Percentiles rank a stretch among this genome's conserved stretches.
phyloP scores from a whole-genome alignment of 2,113 vertebrate genomes.

The Corydoras sp. region DNA sequence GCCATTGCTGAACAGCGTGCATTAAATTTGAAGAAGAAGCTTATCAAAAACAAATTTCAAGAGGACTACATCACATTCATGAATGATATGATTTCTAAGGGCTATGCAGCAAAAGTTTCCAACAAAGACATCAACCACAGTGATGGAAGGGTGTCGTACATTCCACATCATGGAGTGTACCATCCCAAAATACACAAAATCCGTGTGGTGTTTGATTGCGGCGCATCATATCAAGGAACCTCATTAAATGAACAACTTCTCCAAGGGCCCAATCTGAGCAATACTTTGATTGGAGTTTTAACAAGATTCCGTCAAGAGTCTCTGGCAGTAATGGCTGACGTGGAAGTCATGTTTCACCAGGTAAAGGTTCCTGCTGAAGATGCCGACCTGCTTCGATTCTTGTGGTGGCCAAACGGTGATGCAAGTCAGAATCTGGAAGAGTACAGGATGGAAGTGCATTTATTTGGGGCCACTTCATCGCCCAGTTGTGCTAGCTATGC shows the following conservation, averaged over 20 bases:
- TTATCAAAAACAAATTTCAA: neutral
- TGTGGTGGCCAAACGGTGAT: conserved; percentile 6
- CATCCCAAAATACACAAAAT: conserved; percentile 2
- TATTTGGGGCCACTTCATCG: conserved; percentile 10
- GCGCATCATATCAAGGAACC: conserved; percentile 3
- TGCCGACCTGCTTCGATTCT: neutral
- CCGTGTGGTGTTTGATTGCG: neutral
- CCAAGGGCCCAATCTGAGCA: neutral
- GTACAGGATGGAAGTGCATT: neutral
- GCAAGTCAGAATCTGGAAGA: neutral
- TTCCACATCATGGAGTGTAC: conserved; percentile 1
- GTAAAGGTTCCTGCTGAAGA: too few relatives aligned
- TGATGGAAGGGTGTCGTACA: conserved; percentile 7
- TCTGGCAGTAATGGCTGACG: neutral
- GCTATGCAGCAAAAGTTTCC: conserved; percentile 1
- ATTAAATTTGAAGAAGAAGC: too few relatives aligned
- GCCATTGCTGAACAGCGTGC: too few relatives aligned
- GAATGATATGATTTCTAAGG: neutral
- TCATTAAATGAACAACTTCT: conserved; percentile 6
- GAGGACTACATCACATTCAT: neutral
- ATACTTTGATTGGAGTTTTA: neutral
- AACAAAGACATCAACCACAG: neutral
- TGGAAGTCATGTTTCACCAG: neutral
- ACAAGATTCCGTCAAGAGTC: neutral
- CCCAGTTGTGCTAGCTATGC: neutral